These are phyloP conservation scores for Loripinus fragilis DNA, from an alignment of 2,888 invertebrate species.

Conservation along the genomic window DNA sequence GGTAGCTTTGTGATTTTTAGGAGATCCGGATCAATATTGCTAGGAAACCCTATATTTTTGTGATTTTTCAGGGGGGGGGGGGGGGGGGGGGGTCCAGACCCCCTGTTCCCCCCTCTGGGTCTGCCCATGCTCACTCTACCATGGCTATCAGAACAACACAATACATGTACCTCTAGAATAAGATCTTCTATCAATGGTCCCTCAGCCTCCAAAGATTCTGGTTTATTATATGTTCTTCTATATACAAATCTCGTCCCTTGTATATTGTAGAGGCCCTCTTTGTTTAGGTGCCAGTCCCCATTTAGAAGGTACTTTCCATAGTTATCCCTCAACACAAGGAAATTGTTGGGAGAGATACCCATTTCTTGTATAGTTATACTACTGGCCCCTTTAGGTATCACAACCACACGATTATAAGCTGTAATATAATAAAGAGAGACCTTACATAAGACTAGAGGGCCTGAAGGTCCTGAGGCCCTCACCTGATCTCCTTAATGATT, in stretches of 20 bases:
- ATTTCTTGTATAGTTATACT: slow-evolving; percentile 92
- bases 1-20: no score
- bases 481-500: no score
- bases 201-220: slow-evolving; percentile 91
- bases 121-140: no score
- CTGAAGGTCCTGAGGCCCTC: no score
- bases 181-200: slow-evolving; percentile 97
- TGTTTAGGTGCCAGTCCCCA: slow-evolving; percentile 97
- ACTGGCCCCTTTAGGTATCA: slow-evolving; percentile 97
- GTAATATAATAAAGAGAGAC: slow-evolving; percentile 50
- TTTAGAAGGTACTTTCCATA: slow-evolving; percentile 95
- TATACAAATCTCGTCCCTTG: slow-evolving; percentile 95
- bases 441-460: no score
- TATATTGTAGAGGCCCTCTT: slow-evolving; percentile 91
- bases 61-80: no score
- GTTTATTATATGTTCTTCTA: slow-evolving; percentile 86
- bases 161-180: slow-evolving; percentile 92
- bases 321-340: slow-evolving; percentile 93
- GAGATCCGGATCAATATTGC: no score
- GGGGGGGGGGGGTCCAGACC: no score
- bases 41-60: no score
- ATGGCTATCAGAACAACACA: no score
- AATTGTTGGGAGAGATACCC: slow-evolving; percentile 93
- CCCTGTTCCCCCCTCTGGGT: no score
- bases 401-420: slow-evolving; percentile 96